Conservation (phyloP, 2,113 vertebrate species). For the Oreochromis spilurus region DNA sequence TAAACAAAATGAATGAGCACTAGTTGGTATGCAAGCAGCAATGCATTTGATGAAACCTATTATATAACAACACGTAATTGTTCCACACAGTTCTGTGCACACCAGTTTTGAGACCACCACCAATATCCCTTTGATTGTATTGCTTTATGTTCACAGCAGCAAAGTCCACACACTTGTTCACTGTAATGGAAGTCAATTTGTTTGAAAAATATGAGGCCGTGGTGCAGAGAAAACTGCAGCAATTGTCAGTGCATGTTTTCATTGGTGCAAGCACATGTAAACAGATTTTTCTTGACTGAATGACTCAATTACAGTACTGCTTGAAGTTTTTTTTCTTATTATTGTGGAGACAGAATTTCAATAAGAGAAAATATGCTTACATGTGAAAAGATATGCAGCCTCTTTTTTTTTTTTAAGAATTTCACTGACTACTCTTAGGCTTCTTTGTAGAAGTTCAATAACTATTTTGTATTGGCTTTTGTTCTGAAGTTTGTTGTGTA, state of each 20-base stretch:
- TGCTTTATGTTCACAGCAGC: constrained; percentile 34
- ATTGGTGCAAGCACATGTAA: not conserved
- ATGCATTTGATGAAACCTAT: constrained; percentile 44
- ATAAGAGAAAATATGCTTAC: not conserved
- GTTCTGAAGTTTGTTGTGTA: not conserved
- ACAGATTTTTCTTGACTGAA: constrained; percentile 41
- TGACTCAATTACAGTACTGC: constrained; percentile 34
- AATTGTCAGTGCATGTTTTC: constrained; percentile 25
- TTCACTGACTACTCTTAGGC: not conserved
- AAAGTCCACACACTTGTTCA: constrained; percentile 36
- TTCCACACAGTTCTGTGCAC: constrained; percentile 24
- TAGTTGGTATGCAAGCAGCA: constrained; percentile 25
- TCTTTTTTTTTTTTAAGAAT: not conserved
- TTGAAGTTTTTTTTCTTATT: not conserved
- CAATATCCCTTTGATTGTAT: constrained; percentile 8
- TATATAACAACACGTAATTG: constrained; percentile 39
- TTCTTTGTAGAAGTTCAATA: not conserved
- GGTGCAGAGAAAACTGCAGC: constrained; percentile 14
- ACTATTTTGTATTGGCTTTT: not conserved
- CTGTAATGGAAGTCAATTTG: constrained; percentile 59
- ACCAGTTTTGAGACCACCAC: not conserved
- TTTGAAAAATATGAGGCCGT: constrained; percentile 37
- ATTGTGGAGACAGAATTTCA: not conserved
- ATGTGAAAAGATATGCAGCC: not conserved
- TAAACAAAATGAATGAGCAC: constrained; percentile 36